Evolutionary conservation across 2,888 invertebrate genomes (phyloP).

Genomic region (Plebejus anna): DNA sequence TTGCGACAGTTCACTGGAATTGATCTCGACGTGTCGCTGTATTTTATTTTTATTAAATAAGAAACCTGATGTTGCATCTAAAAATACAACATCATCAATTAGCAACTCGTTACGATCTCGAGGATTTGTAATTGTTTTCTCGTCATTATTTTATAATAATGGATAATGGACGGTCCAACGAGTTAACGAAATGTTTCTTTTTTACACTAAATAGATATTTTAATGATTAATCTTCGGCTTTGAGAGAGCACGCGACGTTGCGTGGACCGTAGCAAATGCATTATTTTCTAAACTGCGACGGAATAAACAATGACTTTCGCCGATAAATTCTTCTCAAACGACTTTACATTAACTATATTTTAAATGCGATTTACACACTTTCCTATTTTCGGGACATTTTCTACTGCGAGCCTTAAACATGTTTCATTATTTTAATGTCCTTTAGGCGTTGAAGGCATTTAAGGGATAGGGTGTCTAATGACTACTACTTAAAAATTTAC

Average conservation of each 20-base stretch:
- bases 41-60: constrained; percentile 32
- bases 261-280: constrained; percentile 53
- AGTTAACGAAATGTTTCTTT: constrained; percentile 27
- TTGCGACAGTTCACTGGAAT: constrained; percentile 59
- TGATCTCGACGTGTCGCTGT: constrained; percentile 33
- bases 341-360: constrained; percentile 20
- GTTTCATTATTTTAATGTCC: neutral
- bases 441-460: neutral
- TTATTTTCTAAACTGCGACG: constrained; percentile 27
- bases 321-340: constrained; percentile 29
- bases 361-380: constrained; percentile 20
- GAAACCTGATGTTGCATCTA: constrained; percentile 10
- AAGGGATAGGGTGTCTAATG: neutral
- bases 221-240: constrained; percentile 6
- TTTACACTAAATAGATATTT: constrained; percentile 22
- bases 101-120: neutral
- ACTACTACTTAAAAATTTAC: too few relatives aligned
- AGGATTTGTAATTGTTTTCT: constrained; percentile 14
- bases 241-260: constrained; percentile 53
- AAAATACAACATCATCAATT: neutral
- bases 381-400: constrained; percentile 1
- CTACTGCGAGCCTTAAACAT: neutral
- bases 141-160: constrained; percentile 17
- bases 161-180: neutral
- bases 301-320: constrained; percentile 31